Base-by-base conservation (phyloP, 2,888 invertebrate species). In the Lasius platythorax region DNA sequence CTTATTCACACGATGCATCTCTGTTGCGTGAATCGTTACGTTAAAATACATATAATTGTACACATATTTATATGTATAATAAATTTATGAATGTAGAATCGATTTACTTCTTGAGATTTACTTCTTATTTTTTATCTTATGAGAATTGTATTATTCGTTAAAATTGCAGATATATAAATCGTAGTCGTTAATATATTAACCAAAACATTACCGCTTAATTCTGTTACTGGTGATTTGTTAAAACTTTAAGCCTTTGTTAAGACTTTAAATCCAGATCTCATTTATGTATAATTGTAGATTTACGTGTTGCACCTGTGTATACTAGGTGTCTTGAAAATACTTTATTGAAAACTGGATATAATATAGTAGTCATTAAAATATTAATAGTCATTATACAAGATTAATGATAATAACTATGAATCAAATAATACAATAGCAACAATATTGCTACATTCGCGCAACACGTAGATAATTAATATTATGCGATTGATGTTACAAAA, bases 161-260 rank as follows among this genome's bases (percentile, higher is more conserved):
- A 61, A 3, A 11, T 33, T 56, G 12, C 33, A 3, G 37, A 23
- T 23, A 23, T 23, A 53, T 33, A 67, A 46, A 76, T 67, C 56
- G 43, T 66, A 74, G 88, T 90, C 75, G 74, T 75, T 85, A 70
- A 85, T 89, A 83, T 85, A 85, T 89, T 91, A 89, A 85, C 85
- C 78, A 83, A 85, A 83, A 63, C 76, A 73, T 84, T 87, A 87
- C 58, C 83, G 61, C 76, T 76, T 56, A 73, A 75, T 72, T 72
- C 28, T 53, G 43, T 84, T 56, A n/a, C 58, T 40, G 70, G 63
- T 68, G 11, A 0, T 61, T 66, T 73, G 82, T 90, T 88, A 90
- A 85, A 66, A 85, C 78, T 72, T 79, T 90, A 88, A 90, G 53
- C 18, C 72, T 40, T 66, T 73, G 78, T 90, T 88, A 90, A 85